Base-by-base conservation (phyloP, 2,888 invertebrate species). In the Timema podura region DNA sequence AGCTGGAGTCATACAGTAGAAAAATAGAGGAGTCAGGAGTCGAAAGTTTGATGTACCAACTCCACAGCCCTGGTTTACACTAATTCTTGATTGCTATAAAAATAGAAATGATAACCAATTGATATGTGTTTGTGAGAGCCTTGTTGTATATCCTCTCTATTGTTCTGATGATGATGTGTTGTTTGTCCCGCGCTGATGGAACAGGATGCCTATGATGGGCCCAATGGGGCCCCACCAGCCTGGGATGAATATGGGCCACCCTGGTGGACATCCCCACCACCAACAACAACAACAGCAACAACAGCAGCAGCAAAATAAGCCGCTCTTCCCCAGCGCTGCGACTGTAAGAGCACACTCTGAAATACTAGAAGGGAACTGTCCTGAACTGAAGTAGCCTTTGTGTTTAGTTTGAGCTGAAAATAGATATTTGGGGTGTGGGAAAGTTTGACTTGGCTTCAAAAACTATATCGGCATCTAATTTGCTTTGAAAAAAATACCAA, bases 301-400 rank as follows among this genome's bases (percentile, higher is more conserved):
- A 30, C 30, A 30, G 30, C 30, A 30, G 30, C 81, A 87, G 3
- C 72, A 72, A 64, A 70, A 68, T 64, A 88, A 94, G 79, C 95
- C 94, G 3, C 82, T 95, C 70, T 95, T 96, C 81, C 95, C 94
- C 0, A 90, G 91, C 71, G 90, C 90, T 0, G 85, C 87, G 57
- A 77, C 79, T 74, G 80, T 80, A 72, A 77, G 79, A 77, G 30
- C 30, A 30, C 30, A 2, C 30, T 30, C 30, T 30, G 30, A 1
- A 30, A 30, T 30, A 30, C 30, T 30, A 30, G 30, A 30, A 30
- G 30, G 30, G 3, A 30, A 30, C 30, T 30, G 3, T 30, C 30
- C 30, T 30, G 30, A 30, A 30, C 30, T 3, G 30, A 30, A 30
- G 30, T 30, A 30, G 30, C 30, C 30, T 30, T 30, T 30, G 30